Evolutionary conservation across 1,140 invertebrate species (phyloP), one percentile per base, ranked within the genome.

Genomic region (Halotydeus destructor): DNA sequence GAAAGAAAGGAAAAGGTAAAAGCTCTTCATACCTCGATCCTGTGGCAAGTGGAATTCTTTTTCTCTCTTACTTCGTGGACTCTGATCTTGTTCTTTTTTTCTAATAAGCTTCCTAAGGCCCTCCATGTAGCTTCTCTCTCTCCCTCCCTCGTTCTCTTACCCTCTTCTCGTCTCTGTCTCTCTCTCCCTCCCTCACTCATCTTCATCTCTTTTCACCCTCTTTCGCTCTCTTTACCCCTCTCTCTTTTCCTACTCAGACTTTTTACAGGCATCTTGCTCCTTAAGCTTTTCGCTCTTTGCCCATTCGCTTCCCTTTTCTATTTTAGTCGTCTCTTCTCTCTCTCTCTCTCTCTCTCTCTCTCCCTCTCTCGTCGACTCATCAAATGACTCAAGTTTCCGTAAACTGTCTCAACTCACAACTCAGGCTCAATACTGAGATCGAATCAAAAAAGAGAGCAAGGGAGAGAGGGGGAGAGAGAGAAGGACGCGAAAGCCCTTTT

Each of bases 271-370:
- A n/a, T n/a, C n/a, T n/a, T n/a, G n/a, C n/a, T n/a, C n/a, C n/a
- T n/a, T n/a, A n/a, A n/a, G n/a, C n/a, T n/a, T n/a, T n/a, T n/a
- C n/a, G n/a, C n/a, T n/a, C n/a, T n/a, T n/a, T n/a, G n/a, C n/a
- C n/a, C n/a, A n/a, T n/a, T n/a, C n/a, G n/a, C n/a, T n/a, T n/a
- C n/a, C n/a, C n/a, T n/a, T n/a, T n/a, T n/a, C n/a, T n/a, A n/a
- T n/a, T n/a, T n/a, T n/a, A n/a, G n/a, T n/a, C n/a, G n/a, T 31
- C 30, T 31, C 4, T 4, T 16, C 16, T 4, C 16, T 34, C 32
- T 34, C 32, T 34, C 32, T 34, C 32, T 34, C 32, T 34, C 32
- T 34, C 32, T 34, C 32, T 34, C 32, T 34, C 32, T 34, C 32
- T 34, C 32, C 21, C 32, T 34, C 32, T 34, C 32, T 34, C 32